Evolutionary conservation across 2,113 vertebrate genomes (phyloP).

Genomic region (Oplegnathus fasciatus): DNA sequence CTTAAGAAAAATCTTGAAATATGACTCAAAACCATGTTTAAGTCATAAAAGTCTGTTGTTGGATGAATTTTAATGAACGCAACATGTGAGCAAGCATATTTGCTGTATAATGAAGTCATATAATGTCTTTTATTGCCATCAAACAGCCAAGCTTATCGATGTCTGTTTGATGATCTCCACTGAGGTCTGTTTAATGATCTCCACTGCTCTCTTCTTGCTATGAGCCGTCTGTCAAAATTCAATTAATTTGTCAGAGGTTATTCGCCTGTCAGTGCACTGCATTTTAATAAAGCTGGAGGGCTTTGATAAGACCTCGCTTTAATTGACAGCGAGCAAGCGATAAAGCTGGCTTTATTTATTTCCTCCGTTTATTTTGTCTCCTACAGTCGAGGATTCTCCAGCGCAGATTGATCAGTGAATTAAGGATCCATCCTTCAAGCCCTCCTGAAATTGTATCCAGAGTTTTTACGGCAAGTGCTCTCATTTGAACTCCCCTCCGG

Average conservation of each 20-base stretch:
- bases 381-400: conserved; percentile 38
- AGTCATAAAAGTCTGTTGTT: conserved; percentile 4
- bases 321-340: conserved; percentile 72
- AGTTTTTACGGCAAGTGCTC: conserved; percentile 1
- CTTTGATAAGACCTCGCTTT: conserved; percentile 72
- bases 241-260: conserved; percentile 81
- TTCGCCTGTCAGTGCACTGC: conserved; percentile 64
- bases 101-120: conserved; percentile 38
- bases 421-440: conserved; percentile 12
- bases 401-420: conserved; percentile 38
- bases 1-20: background rate
- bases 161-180: conserved; percentile 50
- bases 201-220: conserved; percentile 18
- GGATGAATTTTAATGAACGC: conserved; percentile 10
- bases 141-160: conserved; percentile 51
- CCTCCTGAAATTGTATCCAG: background rate
- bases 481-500: conserved; percentile 29
- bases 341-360: conserved; percentile 75
- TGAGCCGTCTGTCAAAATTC: conserved; percentile 78
- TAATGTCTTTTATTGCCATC: conserved; percentile 53
- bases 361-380: conserved; percentile 46
- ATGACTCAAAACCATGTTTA: background rate
- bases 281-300: conserved; percentile 78
- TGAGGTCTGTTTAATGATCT: conserved; percentile 52
- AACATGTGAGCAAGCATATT: conserved; percentile 47